Percentiles rank a stretch among this genome's conserved stretches.
Conservation (phyloP, 2,797 vertebrate species). For the Acrossocheilus fasciatus region DNA sequence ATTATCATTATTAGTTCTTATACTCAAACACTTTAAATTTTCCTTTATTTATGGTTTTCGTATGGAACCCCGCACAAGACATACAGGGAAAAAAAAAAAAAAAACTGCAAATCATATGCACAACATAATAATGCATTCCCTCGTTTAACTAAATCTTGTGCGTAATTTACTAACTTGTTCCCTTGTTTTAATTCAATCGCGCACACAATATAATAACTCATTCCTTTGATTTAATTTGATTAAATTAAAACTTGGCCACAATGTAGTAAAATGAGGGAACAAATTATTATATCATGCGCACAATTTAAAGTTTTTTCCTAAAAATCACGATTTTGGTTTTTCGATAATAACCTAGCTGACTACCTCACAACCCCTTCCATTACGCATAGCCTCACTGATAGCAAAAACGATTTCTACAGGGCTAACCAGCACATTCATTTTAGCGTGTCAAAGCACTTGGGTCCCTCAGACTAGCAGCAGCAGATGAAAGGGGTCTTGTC, state of each 20-base stretch:
- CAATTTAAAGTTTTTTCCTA: neutral
- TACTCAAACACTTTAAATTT: neutral
- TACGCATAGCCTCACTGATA: neutral
- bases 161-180: neutral
- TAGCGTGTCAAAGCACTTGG: slow-evolving; percentile 16
- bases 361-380: neutral
- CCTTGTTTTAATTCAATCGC: no score
- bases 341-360: neutral
- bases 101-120: neutral
- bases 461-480: slow-evolving; percentile 26
- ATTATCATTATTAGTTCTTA: neutral
- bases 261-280: neutral
- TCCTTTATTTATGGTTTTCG: neutral
- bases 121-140: neutral
- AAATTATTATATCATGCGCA: neutral
- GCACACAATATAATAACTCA: neutral
- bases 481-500: slow-evolving; percentile 37
- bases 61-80: neutral
- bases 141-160: neutral
- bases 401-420: slow-evolving; percentile 19
- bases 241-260: no score
- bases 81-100: neutral
- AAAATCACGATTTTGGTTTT: no score
- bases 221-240: no score
- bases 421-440: slow-evolving; percentile 12